Base-by-base conservation (phyloP, 23 tunicate species). In the Diplosoma virens region DNA sequence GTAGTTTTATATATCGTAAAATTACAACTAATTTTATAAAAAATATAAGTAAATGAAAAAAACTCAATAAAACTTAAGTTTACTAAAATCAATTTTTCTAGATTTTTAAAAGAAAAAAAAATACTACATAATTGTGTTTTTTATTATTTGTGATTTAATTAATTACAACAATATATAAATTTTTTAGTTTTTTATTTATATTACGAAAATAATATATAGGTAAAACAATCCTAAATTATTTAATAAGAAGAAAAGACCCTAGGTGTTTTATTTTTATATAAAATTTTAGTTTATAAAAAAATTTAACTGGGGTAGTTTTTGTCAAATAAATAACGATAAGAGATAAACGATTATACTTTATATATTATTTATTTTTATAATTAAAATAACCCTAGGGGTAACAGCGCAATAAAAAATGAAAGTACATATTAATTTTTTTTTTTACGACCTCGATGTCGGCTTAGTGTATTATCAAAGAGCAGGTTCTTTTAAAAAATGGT, bases 401-500 rank as follows among this genome's bases (percentile, higher is more conserved):
- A 69, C 76, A 69, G 76, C 76, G 76, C 76, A 69, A 69, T 69
- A 37, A 37, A 18, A 21, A 37, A 69, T 9, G 26, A 37, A 25
- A 69, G 76, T 36, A 17, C 76, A 18, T 69, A 69, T 69, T 45
- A 14, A 69, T 37, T 69, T 37, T 21, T 18, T n/a, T 37, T 23
- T 37, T 69, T 69, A 69, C 76, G 76, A 69, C 76, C 76, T 69
- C 76, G 76, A 69, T 69, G 76, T 69, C 76, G 76, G 56, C 76
- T 69, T 37, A 69, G 11, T 23, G 6, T 69, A 7, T 69, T 37
- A 21, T 37, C 26, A 36, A 21, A 18, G 29, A 11, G 76, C 63
- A 69, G 76, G 18, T 36, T 9, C 37, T 37, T 21, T 36, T 23
- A 20, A 36, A 22, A 45, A 61, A 17, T 69, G 29, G 23, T 26